These are phyloP conservation scores for Listrodromus nycthemerus DNA, from an alignment of 2,888 invertebrate species.

Conservation along the genomic window DNA sequence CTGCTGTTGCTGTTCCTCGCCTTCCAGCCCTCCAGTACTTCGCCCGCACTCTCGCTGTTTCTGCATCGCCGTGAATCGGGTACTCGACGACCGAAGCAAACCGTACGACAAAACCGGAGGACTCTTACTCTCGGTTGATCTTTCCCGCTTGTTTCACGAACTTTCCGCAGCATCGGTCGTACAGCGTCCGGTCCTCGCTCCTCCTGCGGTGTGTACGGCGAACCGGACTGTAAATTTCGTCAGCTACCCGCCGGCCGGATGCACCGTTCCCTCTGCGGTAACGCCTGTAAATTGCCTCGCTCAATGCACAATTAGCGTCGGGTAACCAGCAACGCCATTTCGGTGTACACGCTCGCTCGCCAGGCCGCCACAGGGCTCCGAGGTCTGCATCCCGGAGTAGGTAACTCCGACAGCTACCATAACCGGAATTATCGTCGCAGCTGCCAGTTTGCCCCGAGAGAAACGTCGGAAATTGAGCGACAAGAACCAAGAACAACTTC, in stretches of 20 bases:
- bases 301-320: conserved; percentile 76
- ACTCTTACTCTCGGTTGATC: conserved; percentile 12
- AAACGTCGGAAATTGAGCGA: not conserved
- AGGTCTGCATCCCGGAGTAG: conserved; percentile 12
- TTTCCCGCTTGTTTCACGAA: conserved; percentile 37
- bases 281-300: conserved; percentile 75
- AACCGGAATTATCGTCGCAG: not conserved
- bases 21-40: not conserved
- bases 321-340: conserved; percentile 65
- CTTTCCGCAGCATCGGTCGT: conserved; percentile 52
- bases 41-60: not conserved
- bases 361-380: conserved; percentile 11
- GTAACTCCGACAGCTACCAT: conserved; percentile 1
- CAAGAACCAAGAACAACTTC: not conserved
- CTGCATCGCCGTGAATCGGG: conserved; percentile 55
- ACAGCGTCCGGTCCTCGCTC: conserved; percentile 29
- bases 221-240: conserved; percentile 57
- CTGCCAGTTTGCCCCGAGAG: not conserved
- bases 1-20: not conserved
- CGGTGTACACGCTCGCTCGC: conserved; percentile 15
- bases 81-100: conserved; percentile 38
- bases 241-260: conserved; percentile 25
- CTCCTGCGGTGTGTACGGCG: conserved; percentile 50
- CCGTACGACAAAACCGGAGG: conserved; percentile 18
- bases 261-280: conserved; percentile 70